These are phyloP conservation scores for Machimus atricapillus DNA, from an alignment of 2,888 invertebrate species.

Conservation along the genomic window DNA sequence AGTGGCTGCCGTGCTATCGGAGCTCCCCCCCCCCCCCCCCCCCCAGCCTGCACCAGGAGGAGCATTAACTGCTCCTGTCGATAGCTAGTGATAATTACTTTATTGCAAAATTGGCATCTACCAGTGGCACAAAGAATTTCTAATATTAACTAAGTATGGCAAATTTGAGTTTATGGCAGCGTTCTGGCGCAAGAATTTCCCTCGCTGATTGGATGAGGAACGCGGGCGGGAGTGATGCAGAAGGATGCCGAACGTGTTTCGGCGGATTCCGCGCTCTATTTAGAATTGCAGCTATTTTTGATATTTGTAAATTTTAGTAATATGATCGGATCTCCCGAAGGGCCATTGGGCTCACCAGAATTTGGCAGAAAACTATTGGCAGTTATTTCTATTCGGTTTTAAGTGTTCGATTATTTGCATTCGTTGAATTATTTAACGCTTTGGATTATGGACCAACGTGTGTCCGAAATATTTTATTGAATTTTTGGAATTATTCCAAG, in stretches of 20 bases:
- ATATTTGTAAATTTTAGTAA: not conserved
- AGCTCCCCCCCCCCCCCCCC: too few relatives aligned
- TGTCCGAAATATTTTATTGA: not conserved
- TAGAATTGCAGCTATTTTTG: not conserved
- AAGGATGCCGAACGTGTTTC: not conserved
- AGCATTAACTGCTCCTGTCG: constrained; percentile 34
- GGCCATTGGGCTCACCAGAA: not conserved
- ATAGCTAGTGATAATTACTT: constrained; percentile 37
- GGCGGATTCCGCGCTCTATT: not conserved
- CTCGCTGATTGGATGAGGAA: constrained; percentile 11
- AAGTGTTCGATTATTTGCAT: not conserved
- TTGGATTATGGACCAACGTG: not conserved
- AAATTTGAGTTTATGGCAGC: constrained; percentile 22
- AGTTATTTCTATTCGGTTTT: not conserved
- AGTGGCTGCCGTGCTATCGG: not conserved
- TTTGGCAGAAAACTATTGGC: not conserved
- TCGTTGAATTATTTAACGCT: not conserved
- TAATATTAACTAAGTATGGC: constrained; percentile 22
- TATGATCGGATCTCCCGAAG: not conserved
- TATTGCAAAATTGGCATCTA: constrained; percentile 38
- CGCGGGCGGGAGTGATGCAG: constrained; percentile 1
- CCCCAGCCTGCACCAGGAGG: not conserved
- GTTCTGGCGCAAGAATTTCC: constrained; percentile 16
- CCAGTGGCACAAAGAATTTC: constrained; percentile 36
- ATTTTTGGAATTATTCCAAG: not conserved